Evolutionary conservation across 2,888 invertebrate species (phyloP), one percentile per base, ranked within the genome.

Genomic region (Drosophila falleni): DNA sequence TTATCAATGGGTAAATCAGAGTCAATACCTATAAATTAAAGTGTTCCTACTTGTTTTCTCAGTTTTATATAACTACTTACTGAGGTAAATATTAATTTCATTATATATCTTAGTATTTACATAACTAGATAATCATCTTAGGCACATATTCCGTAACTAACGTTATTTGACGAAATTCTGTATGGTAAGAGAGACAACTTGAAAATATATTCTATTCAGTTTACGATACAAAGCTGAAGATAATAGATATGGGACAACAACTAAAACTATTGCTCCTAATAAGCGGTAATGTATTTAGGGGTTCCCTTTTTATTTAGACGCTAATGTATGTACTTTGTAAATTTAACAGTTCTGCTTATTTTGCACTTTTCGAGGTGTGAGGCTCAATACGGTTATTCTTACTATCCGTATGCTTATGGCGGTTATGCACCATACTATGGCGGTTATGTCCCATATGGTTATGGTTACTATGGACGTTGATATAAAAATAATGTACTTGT

Each of bases 81-180:
- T 6, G 26, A 29, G 29, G 8, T 29, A 29, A 41, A 10, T 1
- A 41, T 41, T 16, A 29, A 9, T 47, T 31, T n/a, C 19, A 13
- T 19, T 19, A 19, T 1, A 2, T 19, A 19, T 1, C 19, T 2
- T 50, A 50, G 33, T 13, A 33, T 19, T 50, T 0, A 49, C 31
- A 33, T 19, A 49, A 49, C 50, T 23, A 23, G 13, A 8, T 23
- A 54, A 66, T 46, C 13, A 0, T 26, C 11, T 65, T 51, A 56
- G 56, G 39, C 29, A 44, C 35, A 44, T n/a, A 10, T 42, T 35
- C n/a, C 46, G 8, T n/a, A 31, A 10, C 16, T 16, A 23, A 39
- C 9, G 9, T 6, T 29, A 50, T 37, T 37, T 10, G 2, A 11
- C 5, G 5, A 33, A 1, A 33, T 23, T 33, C 5, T 19, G 5